Evolutionary conservation across 2,888 invertebrate genomes (phyloP), one percentile per base, ranked within the genome.

Genomic region (Priocnemis perturbator): DNA sequence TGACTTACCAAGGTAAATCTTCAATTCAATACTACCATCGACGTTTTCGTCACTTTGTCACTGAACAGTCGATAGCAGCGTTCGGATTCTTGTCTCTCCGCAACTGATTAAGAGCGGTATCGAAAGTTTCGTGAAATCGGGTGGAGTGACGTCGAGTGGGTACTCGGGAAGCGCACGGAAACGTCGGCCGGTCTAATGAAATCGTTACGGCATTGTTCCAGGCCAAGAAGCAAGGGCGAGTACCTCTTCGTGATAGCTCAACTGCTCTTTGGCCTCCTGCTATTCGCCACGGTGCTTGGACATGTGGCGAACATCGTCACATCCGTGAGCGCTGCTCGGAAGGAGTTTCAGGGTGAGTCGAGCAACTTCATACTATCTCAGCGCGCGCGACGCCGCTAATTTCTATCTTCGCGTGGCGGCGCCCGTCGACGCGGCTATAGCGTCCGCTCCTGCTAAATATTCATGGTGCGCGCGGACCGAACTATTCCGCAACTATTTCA

Each of bases 271-370:
- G 98, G 98, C 72, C 92, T 99, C 88, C 92, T 98, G 89, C 93
- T 98, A 79, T 98, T 98, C 89, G 98, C 98, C 72, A 97, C 98
- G 15, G 97, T 99, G 72, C 92, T 99, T 81, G 98, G 98, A 15
- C 98, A 98, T 91, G 98, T 98, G 81, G 98, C 98, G 81, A 98
- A 98, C 90, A 99, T 99, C 89, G 98, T 99, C 85, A 98, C 98
- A 73, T 98, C 97, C 67, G 97, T 98, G 87, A 97, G 98, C 90
- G 96, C 97, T 14, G 98, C 98, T 66, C 92, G 98, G 85, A 98
- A 98, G 90, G 98, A 99, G 89, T 99, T 99, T 90, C 98, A 99
- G 93, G 98, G 98, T 98, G 91, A 92, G 92, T 90, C 73, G 74
- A 47, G 20, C 62, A 61, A 64, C 64, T 67, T 9, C 50, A 57